Conservation (phyloP, 2,113 vertebrate genomes). For the Thomomys bottae region DNA sequence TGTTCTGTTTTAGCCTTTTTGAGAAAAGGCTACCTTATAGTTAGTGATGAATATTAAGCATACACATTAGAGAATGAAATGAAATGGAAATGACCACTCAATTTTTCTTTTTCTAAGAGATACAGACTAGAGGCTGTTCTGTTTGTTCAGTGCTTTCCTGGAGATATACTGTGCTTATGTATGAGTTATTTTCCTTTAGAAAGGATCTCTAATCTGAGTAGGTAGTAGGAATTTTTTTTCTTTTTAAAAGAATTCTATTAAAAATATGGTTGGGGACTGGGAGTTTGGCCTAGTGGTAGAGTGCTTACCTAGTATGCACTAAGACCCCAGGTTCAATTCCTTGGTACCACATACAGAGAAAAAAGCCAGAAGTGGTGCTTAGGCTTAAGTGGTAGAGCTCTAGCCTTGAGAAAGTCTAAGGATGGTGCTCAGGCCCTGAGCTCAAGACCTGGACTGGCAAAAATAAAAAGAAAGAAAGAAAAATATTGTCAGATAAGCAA, state of each 20-base stretch:
- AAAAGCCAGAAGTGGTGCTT: too few relatives aligned
- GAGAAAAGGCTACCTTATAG: background rate
- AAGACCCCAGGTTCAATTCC: too few relatives aligned
- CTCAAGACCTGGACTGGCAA: too few relatives aligned
- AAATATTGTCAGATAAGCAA: conserved; percentile 5
- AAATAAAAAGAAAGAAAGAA: too few relatives aligned
- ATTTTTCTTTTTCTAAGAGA: background rate
- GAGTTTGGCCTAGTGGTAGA: too few relatives aligned
- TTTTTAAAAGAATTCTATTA: conserved; percentile 44
- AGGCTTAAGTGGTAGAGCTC: too few relatives aligned
- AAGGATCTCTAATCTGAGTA: conserved; percentile 35
- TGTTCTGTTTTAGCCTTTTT: background rate
- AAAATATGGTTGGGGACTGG: background rate
- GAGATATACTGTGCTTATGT: background rate
- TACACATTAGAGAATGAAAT: background rate
- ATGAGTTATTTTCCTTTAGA: conserved; percentile 43
- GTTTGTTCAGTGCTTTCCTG: background rate
- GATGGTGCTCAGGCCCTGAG: too few relatives aligned
- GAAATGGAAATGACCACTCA: background rate
- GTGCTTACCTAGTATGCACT: too few relatives aligned
- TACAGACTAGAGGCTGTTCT: background rate
- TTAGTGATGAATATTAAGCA: background rate
- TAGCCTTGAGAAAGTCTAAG: too few relatives aligned
- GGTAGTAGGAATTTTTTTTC: background rate
- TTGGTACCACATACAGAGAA: too few relatives aligned